phyloP scores from a whole-genome alignment of 2,113 vertebrate genomes.

The Nothobranchius kuhntae region DNA sequence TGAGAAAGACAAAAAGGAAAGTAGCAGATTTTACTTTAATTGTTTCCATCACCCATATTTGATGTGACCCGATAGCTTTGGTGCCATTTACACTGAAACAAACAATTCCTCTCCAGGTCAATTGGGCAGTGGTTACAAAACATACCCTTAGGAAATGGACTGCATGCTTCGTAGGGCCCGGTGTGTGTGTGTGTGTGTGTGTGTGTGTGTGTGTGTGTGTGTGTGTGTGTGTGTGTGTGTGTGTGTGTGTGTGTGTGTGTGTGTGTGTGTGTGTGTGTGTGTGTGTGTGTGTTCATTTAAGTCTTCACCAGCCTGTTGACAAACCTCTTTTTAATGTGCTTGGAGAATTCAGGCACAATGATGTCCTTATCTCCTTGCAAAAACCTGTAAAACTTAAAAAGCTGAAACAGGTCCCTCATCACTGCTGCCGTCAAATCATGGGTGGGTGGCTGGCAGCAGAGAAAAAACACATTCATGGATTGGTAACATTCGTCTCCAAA shows the following conservation, averaged over 20 bases:
- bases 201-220: slow-evolving; percentile 16
- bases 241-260: slow-evolving; percentile 5
- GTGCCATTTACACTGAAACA: slow-evolving; percentile 51
- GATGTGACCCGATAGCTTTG: slow-evolving; percentile 48
- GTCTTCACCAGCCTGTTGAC: slow-evolving; percentile 69
- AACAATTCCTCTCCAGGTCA: slow-evolving; percentile 64
- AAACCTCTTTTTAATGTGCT: slow-evolving; percentile 69
- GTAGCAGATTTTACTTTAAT: slow-evolving; percentile 30
- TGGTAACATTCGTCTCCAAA: slow-evolving; percentile 41
- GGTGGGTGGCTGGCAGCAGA: slow-evolving; percentile 55
- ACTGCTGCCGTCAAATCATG: slow-evolving; percentile 69
- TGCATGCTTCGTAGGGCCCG: slow-evolving; percentile 62
- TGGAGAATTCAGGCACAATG: slow-evolving; percentile 74
- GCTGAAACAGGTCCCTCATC: slow-evolving; percentile 72
- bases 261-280: not conserved
- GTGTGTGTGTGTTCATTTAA: slow-evolving; percentile 46
- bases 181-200: slow-evolving; percentile 5
- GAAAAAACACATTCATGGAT: slow-evolving; percentile 63
- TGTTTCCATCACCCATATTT: slow-evolving; percentile 27
- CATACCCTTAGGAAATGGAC: slow-evolving; percentile 71
- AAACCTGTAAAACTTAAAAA: slow-evolving; percentile 76
- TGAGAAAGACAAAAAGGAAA: slow-evolving; percentile 11
- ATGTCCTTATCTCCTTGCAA: slow-evolving; percentile 78
- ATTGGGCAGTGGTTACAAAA: slow-evolving; percentile 66
- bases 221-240: not conserved